These are phyloP conservation scores for Crocallis elinguaria DNA, from an alignment of 2,888 invertebrate species.

Conservation along the genomic window DNA sequence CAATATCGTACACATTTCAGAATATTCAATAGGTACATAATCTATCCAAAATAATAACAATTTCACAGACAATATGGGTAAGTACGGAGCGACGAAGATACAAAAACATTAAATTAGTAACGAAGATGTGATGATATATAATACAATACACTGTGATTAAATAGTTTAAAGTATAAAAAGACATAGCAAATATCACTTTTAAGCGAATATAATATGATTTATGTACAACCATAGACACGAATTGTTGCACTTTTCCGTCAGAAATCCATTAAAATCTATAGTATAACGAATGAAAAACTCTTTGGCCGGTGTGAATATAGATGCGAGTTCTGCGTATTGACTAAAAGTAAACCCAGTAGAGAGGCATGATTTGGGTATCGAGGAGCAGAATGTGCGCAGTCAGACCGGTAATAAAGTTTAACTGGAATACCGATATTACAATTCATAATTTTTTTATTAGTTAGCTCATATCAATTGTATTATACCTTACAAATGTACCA, in stretches of 20 bases:
- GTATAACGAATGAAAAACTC: no score
- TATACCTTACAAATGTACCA: no score
- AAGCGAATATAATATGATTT: conserved; percentile 34
- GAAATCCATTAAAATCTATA: not conserved
- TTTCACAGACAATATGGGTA: not conserved
- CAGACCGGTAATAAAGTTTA: no score
- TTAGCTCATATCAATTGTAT: no score
- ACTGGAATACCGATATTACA: no score
- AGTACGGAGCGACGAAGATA: not conserved
- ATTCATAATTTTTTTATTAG: no score
- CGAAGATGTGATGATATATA: not conserved
- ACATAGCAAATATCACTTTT: conserved; percentile 36
- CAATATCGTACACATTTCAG: conserved; percentile 54
- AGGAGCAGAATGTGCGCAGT: no score
- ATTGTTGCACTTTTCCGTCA: conserved; percentile 5
- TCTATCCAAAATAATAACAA: conserved; percentile 29
- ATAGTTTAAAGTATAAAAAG: conserved; percentile 31
- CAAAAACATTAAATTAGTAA: conserved; percentile 23
- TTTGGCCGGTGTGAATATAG: no score
- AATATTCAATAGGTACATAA: conserved; percentile 40
- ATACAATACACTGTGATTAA: conserved; percentile 18
- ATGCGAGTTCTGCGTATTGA: no score
- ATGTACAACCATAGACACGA: conserved; percentile 10
- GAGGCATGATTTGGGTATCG: no score
- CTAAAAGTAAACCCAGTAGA: no score